Percentiles rank a stretch among this genome's conserved stretches.
phyloP scores from a whole-genome alignment of 1,140 invertebrate genomes.

The Nylanderia fulva region DNA sequence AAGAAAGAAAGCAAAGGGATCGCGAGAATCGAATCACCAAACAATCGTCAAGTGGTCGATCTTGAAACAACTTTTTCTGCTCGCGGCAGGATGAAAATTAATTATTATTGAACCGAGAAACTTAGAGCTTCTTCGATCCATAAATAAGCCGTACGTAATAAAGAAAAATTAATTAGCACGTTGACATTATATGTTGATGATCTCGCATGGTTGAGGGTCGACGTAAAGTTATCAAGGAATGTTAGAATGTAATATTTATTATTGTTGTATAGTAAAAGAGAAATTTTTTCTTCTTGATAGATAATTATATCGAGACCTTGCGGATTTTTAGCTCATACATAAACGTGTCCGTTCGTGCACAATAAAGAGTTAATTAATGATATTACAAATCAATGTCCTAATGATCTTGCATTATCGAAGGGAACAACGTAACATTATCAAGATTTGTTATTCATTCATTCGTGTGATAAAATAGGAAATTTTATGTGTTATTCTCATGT shows the following conservation, averaged over 20 bases:
- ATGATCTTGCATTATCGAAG: background rate
- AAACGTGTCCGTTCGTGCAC: background rate
- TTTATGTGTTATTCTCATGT: background rate
- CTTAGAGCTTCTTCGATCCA: background rate
- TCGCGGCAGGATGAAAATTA: background rate
- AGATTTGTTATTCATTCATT: background rate
- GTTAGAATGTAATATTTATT: background rate
- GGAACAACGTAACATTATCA: background rate
- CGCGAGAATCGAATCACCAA: background rate
- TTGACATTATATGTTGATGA: background rate
- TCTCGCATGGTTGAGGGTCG: background rate
- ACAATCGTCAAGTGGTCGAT: background rate
- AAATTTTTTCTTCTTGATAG: background rate
- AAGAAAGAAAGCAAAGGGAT: slow-evolving; percentile 1
- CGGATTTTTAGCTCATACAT: background rate
- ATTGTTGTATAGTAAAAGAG: background rate
- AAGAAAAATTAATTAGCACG: slow-evolving; percentile 30
- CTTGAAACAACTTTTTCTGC: slow-evolving; percentile 27
- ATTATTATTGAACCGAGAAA: background rate
- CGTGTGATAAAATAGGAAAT: background rate
- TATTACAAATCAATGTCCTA: background rate
- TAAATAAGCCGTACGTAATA: background rate
- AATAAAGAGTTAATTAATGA: background rate
- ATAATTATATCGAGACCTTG: background rate
- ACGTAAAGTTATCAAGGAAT: background rate